These are phyloP conservation scores for Valencia hispanica DNA, from an alignment of 2,797 vertebrate species.

Conservation along the genomic window DNA sequence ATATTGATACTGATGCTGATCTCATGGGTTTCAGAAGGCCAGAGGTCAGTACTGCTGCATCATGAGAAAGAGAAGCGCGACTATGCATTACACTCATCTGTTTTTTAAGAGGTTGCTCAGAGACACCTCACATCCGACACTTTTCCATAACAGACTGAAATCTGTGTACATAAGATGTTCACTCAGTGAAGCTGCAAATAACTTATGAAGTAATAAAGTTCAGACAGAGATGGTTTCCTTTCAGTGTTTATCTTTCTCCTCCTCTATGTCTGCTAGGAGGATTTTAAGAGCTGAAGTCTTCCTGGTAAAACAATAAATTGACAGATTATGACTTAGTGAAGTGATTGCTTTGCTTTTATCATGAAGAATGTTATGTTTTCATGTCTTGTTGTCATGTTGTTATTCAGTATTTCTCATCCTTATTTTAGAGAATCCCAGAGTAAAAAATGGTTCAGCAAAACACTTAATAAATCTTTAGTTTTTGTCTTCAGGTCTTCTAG, in stretches of 20 bases:
- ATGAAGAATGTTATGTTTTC: not conserved
- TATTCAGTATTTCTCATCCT: not conserved
- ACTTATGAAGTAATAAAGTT: not conserved
- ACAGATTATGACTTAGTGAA: not conserved
- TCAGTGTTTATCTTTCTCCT: not conserved
- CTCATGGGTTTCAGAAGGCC: not conserved
- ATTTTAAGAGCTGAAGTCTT: not conserved
- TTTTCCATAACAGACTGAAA: not conserved
- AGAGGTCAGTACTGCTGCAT: not conserved
- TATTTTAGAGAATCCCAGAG: not conserved
- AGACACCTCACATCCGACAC: not conserved
- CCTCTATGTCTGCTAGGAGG: not conserved
- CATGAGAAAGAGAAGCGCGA: not conserved
- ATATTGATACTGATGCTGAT: not conserved
- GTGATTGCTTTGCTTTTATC: not conserved
- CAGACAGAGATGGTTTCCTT: not conserved
- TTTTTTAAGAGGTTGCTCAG: not conserved
- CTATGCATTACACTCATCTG: not conserved
- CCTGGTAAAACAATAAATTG: not conserved
- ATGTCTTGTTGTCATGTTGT: not conserved
- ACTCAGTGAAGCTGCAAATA: not conserved
- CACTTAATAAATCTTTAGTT: not conserved
- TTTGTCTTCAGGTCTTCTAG: not conserved
- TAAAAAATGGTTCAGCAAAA: not conserved
- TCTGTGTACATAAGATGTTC: not conserved